Evolutionary conservation across 2,888 invertebrate genomes (phyloP).

Genomic region (Apocheima hispidaria): DNA sequence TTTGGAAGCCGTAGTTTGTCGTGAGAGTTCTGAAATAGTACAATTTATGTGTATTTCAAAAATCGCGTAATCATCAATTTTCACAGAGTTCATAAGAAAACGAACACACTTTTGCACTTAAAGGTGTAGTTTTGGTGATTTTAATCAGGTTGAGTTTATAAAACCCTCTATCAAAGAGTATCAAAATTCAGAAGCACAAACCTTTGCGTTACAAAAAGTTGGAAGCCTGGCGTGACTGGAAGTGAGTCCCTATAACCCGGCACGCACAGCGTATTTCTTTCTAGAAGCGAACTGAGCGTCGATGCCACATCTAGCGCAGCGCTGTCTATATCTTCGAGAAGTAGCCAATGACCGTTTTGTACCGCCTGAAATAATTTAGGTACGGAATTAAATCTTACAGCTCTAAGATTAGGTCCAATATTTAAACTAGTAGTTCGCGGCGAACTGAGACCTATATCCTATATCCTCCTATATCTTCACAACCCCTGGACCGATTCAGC

Average conservation of each 20-base stretch:
- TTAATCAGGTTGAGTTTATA: too few species aligned
- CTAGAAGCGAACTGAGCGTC: slow-evolving; percentile 93
- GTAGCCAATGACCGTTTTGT: slow-evolving; percentile 94
- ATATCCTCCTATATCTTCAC: too few species aligned
- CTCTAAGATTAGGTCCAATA: too few species aligned
- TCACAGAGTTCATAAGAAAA: too few species aligned
- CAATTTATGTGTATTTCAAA: neutral
- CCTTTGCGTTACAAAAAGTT: slow-evolving; percentile 96
- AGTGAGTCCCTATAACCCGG: slow-evolving; percentile 96
- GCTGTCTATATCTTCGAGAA: slow-evolving; percentile 97
- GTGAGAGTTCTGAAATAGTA: slow-evolving; percentile 83
- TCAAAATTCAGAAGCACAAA: slow-evolving; percentile 54
- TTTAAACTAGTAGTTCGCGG: neutral
- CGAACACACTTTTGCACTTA: too few species aligned
- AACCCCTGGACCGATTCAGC: too few species aligned
- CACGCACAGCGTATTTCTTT: slow-evolving; percentile 92
- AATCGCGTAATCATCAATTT: too few species aligned
- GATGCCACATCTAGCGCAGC: slow-evolving; percentile 97
- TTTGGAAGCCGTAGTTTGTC: slow-evolving; percentile 87
- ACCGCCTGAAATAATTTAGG: slow-evolving; percentile 89
- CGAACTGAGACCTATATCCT: too few species aligned
- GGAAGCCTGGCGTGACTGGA: slow-evolving; percentile 93
- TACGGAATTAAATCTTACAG: too few species aligned
- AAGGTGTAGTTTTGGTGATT: too few species aligned
- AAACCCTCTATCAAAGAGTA: neutral